Percentiles rank a stretch among this genome's conserved stretches.
phyloP scores from a whole-genome alignment of 2,888 invertebrate species.

The Cephus runcator region DNA sequence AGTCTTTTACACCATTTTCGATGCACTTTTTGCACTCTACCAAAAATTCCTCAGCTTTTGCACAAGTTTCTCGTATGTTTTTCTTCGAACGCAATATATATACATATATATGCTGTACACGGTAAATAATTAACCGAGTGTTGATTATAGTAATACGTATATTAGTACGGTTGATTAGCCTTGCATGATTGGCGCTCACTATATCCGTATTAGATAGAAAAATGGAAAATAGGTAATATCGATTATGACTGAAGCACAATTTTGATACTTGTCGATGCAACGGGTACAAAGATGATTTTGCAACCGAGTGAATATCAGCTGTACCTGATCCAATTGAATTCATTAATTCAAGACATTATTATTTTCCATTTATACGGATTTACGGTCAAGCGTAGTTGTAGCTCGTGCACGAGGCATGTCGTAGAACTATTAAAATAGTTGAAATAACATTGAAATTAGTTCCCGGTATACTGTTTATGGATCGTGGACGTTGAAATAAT shows the following conservation, averaged over 20 bases:
- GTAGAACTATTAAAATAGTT: slow-evolving; percentile 10
- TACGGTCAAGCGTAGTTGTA: neutral
- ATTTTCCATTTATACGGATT: neutral
- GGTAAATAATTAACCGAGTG: neutral
- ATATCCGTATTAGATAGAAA: neutral
- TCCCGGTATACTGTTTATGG: neutral
- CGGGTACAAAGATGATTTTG: neutral
- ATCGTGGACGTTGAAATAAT: neutral
- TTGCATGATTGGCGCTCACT: neutral
- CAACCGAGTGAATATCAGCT: neutral
- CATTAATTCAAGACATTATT: neutral
- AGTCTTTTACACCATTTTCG: slow-evolving; percentile 21
- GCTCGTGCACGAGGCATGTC: slow-evolving; percentile 35
- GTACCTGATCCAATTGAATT: neutral
- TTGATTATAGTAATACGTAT: neutral
- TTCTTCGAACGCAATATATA: neutral
- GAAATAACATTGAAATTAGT: neutral
- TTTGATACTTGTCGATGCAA: neutral
- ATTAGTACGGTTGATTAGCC: neutral
- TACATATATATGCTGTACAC: neutral
- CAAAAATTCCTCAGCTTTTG: slow-evolving; percentile 35
- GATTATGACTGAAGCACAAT: neutral
- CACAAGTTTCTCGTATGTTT: slow-evolving; percentile 28
- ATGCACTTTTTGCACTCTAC: slow-evolving; percentile 36
- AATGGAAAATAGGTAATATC: neutral